A percentile compares a stretch with the other conserved stretches of the same genome.
Evolutionary conservation across 35 echinoderm and acorn worm genomes (phyloP).

Genomic region (Apostichopus parvimensis): DNA sequence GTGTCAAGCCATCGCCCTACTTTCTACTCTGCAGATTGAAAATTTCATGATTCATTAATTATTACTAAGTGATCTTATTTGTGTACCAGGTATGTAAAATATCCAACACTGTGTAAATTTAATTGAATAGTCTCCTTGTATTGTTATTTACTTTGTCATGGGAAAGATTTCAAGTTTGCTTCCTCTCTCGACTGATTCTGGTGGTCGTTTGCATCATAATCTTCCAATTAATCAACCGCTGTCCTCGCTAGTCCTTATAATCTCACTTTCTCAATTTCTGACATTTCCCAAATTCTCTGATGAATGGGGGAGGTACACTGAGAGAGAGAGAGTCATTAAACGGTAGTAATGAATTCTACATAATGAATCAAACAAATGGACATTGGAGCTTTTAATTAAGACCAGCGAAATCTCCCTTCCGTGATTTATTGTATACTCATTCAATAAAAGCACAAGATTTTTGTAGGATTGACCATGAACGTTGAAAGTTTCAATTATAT

Average conservation of each 20-base stretch:
- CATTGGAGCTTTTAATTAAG: neutral
- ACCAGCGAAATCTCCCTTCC: neutral
- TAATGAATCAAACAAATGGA: neutral
- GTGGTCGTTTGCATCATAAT: neutral
- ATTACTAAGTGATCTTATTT: neutral
- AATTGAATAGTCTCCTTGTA: neutral
- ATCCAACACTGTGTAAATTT: neutral
- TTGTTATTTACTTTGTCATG: neutral
- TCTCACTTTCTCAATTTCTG: neutral
- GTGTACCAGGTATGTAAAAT: neutral
- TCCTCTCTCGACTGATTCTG: neutral
- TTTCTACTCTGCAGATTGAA: no score
- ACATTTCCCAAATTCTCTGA: neutral
- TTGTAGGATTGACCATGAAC: neutral
- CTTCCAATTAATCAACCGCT: no score
- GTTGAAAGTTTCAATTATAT: neutral
- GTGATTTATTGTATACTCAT: neutral
- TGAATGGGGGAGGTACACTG: no score
- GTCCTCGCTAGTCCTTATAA: neutral
- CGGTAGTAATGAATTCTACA: neutral
- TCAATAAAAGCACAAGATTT: neutral
- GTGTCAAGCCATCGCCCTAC: no score
- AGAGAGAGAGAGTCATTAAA: neutral
- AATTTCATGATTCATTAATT: neutral
- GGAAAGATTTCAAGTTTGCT: neutral